Evolutionary conservation across 2,797 vertebrate species (phyloP).

Genomic region (Phoebastria nigripes): DNA sequence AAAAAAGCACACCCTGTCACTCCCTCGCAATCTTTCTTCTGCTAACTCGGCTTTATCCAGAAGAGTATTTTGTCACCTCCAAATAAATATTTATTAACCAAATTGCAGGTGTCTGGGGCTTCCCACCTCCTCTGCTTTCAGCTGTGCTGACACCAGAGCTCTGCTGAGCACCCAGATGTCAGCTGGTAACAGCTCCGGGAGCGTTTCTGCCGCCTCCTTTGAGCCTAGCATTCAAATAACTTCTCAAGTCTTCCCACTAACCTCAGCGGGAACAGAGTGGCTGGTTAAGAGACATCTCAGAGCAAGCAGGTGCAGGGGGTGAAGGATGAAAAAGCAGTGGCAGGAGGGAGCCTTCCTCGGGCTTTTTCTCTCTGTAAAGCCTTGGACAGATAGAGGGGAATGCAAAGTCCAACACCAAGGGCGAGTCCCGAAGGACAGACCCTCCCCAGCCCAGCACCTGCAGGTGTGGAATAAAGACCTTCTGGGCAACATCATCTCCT

Average conservation of each 20-base stretch:
- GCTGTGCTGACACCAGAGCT: neutral
- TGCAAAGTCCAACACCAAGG: neutral
- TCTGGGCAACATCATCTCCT: neutral
- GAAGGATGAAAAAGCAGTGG: neutral
- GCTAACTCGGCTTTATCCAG: constrained; percentile 11
- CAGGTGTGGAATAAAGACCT: neutral
- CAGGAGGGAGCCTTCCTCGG: neutral
- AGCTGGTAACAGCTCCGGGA: neutral
- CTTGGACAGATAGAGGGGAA: neutral
- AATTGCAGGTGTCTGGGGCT: constrained; percentile 52
- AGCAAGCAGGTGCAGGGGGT: neutral
- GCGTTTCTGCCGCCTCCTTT: neutral
- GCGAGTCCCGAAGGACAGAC: neutral
- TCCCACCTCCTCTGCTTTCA: constrained; percentile 46
- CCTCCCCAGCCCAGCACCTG: neutral
- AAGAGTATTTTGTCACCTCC: constrained; percentile 15
- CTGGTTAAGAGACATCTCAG: neutral
- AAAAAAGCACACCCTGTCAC: constrained; percentile 19
- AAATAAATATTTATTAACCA: constrained; percentile 51
- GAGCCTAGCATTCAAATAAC: neutral
- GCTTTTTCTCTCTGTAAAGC: neutral
- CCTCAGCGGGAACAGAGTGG: neutral
- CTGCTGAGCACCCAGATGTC: constrained; percentile 1
- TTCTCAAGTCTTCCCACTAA: neutral
- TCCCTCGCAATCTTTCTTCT: neutral